These are phyloP conservation scores for Athalia cordata DNA, from an alignment of 2,888 invertebrate species.

Conservation along the genomic window DNA sequence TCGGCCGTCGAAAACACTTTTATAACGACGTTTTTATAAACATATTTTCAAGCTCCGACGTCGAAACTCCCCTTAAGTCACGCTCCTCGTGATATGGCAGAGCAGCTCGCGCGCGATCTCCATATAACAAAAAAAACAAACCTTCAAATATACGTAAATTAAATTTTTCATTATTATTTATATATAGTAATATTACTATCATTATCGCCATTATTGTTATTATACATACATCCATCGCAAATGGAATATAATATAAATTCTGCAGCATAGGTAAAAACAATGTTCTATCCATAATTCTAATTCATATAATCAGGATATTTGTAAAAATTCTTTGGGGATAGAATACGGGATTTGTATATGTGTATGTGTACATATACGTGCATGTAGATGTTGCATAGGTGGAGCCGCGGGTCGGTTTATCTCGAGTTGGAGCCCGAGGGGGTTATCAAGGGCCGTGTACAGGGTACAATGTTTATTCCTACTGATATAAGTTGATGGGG, in stretches of 20 bases:
- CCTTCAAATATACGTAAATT: too few relatives aligned
- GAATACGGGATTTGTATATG: neutral
- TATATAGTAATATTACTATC: too few relatives aligned
- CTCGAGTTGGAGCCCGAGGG: conserved; percentile 49
- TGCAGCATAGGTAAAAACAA: too few relatives aligned
- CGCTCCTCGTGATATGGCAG: too few relatives aligned
- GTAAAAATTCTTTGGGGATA: too few relatives aligned
- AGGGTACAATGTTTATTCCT: conserved; percentile 64
- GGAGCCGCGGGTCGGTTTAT: neutral
- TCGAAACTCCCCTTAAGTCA: too few relatives aligned
- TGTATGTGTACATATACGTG: neutral
- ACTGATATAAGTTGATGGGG: conserved; percentile 58
- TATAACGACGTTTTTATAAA: conserved; percentile 24
- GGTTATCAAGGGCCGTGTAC: conserved; percentile 61
- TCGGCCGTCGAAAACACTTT: conserved; percentile 25
- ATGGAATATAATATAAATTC: neutral
- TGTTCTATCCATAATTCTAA: neutral
- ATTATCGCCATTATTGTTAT: too few relatives aligned
- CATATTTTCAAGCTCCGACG: neutral
- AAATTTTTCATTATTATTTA: too few relatives aligned
- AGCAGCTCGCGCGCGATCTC: too few relatives aligned
- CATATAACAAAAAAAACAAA: too few relatives aligned
- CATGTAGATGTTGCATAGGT: neutral
- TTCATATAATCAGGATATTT: neutral
- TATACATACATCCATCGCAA: too few relatives aligned